A percentile compares a stretch with the other conserved stretches of the same genome.
Conservation (phyloP, 2,113 vertebrate species). For the human (Homo sapiens) region GRCh38 chr13:55908501-55909000, state of each 20-base stretch:
- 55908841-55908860: not conserved
- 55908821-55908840: not conserved
- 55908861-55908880: not conserved
- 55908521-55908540: not conserved
- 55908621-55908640: not conserved
- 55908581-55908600: not conserved
- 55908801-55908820: not conserved
- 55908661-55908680: not conserved
- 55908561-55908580: not conserved
- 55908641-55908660: not conserved
- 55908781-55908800: not conserved
- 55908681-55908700: not conserved
- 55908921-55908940: not conserved
- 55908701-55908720: not conserved
- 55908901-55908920: not conserved
- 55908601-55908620: not conserved
- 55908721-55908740: not conserved
- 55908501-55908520: not conserved
- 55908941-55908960: not conserved
- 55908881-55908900: not conserved
- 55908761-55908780: not conserved
- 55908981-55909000: not conserved
- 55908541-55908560: not conserved
- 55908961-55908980: not conserved
- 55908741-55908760: not conserved